Base-by-base conservation (phyloP, 2,797 vertebrate species). In the Platalea minor region DNA sequence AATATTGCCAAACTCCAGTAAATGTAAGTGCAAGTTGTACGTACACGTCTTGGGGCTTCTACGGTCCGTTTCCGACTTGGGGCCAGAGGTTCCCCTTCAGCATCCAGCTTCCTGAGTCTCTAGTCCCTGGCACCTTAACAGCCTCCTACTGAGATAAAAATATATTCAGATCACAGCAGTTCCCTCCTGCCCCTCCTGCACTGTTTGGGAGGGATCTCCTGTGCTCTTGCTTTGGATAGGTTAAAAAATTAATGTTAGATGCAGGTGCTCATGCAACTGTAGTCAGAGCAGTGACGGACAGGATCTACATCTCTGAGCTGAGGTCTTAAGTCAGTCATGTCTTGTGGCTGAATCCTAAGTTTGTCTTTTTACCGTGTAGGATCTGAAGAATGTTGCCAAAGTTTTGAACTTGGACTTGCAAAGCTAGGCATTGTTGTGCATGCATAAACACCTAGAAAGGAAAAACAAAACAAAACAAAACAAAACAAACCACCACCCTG, bases 401-500 rank as follows among this genome's bases (percentile, higher is more conserved):
- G 14, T 82, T 87, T 93, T 91, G 51, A 91, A 39, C 41, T 8
- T n/a, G 26, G 15, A 24, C 50, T 81, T 87, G 17, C n/a, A 84
- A 87, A 94, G 45, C 25, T 70, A 11, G 7, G 7, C 73, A 9
- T 28, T 63, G 53, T 4, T 84, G 21, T 74, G 6, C 23, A 7
- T 48, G 25, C 28, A 43, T 39, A 75, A 70, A 59, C 59, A 54
- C 18, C 61, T 70, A 39, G 21, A 70, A 82, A 70, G 35, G 10
- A 12, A 54, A 50, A 10, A 54, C 46, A 83, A 63, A 53, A 1
- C 0, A 17, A 12, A 57, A 50, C 9, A 10, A 10, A 83, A 63
- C 50, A 1, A 0, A 17, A 1, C 3, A 45, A 45, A 45, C 33
- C 37, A 12, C 8, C 31, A 8, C 7, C 21, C 48, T 26, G 6